Percentiles rank a stretch among this genome's conserved stretches.
These are phyloP conservation scores for Pipistrellus pygmaeus DNA, from an alignment of 2,797 vertebrate species.

Conservation along the genomic window DNA sequence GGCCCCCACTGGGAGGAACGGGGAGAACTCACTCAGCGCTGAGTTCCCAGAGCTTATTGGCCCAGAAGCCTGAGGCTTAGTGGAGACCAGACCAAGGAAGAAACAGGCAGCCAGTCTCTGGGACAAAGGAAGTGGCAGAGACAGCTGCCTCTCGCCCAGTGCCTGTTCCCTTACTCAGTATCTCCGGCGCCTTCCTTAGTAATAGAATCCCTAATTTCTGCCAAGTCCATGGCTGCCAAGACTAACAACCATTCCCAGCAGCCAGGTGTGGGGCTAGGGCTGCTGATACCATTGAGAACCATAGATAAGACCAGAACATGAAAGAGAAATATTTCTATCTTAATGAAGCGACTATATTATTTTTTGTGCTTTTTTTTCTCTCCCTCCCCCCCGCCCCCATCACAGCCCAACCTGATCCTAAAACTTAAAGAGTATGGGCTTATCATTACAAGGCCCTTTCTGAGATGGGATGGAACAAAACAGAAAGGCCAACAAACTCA, in stretches of 20 bases:
- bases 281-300: neutral
- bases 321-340: constrained; percentile 25
- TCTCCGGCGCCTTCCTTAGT: neutral
- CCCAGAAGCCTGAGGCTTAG: neutral
- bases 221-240: neutral
- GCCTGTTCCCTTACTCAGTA: neutral
- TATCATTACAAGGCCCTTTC: neutral
- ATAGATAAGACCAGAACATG: neutral
- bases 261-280: neutral
- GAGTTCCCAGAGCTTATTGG: constrained; percentile 31
- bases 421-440: constrained; percentile 3
- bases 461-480: constrained; percentile 6
- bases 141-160: neutral
- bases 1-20: neutral
- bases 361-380: neutral
- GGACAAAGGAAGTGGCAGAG: neutral
- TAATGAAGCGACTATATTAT: neutral
- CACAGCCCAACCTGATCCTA: constrained; percentile 20
- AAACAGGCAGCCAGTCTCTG: neutral
- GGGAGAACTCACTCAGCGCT: neutral
- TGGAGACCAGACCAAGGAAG: neutral
- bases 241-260: neutral
- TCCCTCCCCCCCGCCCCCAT: too few relatives aligned
- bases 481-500: neutral
- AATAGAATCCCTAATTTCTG: neutral